Evolutionary conservation across 2,888 invertebrate species (phyloP).

Genomic region (Dicyrtomina minuta): DNA sequence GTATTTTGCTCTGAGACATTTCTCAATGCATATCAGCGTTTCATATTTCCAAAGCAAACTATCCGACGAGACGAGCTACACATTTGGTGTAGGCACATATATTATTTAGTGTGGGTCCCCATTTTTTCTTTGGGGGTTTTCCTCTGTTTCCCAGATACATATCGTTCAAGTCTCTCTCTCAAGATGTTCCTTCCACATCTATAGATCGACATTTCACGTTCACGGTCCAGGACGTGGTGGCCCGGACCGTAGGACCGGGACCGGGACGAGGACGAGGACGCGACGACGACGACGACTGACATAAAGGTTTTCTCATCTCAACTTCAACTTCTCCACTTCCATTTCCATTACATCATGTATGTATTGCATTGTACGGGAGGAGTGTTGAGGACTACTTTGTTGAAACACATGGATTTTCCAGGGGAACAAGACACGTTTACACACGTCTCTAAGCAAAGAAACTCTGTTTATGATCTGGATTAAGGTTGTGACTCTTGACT

Average conservation of each 20-base stretch:
- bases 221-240: background rate
- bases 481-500: constrained; percentile 25
- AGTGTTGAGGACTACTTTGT: too few species aligned
- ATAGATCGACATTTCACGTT: too few species aligned
- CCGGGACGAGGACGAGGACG: background rate
- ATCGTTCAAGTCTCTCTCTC: constrained; percentile 5
- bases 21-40: constrained; percentile 1
- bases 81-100: background rate
- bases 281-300: background rate
- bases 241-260: background rate
- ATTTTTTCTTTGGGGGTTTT: background rate
- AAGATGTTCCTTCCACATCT: constrained; percentile 8
- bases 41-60: background rate
- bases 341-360: too few species aligned
- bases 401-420: constrained; percentile 3
- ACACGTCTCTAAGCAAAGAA: constrained; percentile 17
- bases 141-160: constrained; percentile 5
- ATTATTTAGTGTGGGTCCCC: background rate
- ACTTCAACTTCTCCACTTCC: too few species aligned
- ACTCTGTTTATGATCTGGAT: constrained; percentile 32
- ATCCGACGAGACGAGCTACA: too few species aligned
- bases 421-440: background rate
- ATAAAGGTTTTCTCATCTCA: background rate
- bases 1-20: constrained; percentile 6
- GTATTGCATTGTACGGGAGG: too few species aligned